These are phyloP conservation scores for Ephialtes manifestator DNA, from an alignment of 2,888 invertebrate genomes.

Conservation along the genomic window DNA sequence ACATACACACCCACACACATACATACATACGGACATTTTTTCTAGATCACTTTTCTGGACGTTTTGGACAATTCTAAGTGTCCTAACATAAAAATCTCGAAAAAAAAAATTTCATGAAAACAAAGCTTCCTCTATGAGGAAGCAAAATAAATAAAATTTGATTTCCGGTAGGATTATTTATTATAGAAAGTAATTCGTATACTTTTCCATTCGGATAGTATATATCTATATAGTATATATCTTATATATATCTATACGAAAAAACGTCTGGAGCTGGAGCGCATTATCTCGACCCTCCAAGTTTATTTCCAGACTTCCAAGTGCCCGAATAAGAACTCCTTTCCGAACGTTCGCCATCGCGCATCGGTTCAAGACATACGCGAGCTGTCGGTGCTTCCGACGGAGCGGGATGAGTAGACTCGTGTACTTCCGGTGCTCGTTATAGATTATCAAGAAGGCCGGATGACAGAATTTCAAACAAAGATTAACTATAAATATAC, in stretches of 20 bases:
- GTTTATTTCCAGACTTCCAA: conserved; percentile 67
- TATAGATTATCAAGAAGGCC: conserved; percentile 59
- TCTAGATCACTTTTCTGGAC: too few relatives aligned
- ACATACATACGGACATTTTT: too few relatives aligned
- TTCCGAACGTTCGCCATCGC: conserved; percentile 4
- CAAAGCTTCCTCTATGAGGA: too few relatives aligned
- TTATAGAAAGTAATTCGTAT: too few relatives aligned
- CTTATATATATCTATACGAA: background rate
- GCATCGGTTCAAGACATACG: background rate
- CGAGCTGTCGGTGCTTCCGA: background rate
- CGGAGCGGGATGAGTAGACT: conserved; percentile 42
- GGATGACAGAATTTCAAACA: conserved; percentile 54
- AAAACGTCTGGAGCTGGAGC: conserved; percentile 44
- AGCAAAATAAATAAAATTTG: too few relatives aligned
- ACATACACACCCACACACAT: too few relatives aligned
- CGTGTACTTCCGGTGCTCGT: conserved; percentile 60
- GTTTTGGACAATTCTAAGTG: too few relatives aligned
- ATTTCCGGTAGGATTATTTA: too few relatives aligned
- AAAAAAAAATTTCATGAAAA: too few relatives aligned
- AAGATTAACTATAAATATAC: conserved; percentile 18
- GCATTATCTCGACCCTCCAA: conserved; percentile 54
- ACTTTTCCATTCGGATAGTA: background rate
- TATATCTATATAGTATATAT: too few relatives aligned
- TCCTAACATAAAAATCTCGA: too few relatives aligned
- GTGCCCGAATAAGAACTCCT: conserved; percentile 48